A percentile compares a stretch with the other conserved stretches of the same genome.
Conservation (phyloP, 2,113 vertebrate species). For the Istiophorus platypterus region DNA sequence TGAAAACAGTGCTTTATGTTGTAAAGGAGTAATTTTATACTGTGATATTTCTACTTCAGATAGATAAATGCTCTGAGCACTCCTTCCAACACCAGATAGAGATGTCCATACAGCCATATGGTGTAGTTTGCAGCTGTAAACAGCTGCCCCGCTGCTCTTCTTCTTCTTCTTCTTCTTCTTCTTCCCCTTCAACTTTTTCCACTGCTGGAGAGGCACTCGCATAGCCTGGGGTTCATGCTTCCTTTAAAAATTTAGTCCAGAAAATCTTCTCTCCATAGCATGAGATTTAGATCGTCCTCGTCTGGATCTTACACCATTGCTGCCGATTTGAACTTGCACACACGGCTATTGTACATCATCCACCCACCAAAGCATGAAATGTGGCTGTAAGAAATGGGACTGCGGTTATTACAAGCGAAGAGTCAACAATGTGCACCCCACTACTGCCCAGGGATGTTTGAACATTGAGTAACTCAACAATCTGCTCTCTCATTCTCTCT, state of each 20-base stretch:
- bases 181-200: not conserved
- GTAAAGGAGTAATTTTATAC: no score
- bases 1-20: no score
- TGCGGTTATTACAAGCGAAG: conserved; percentile 66
- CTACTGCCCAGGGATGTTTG: conserved; percentile 68
- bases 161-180: no score
- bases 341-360: conserved; percentile 33
- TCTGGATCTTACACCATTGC: conserved; percentile 22
- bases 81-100: not conserved
- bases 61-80: not conserved
- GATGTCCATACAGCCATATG: not conserved
- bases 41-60: no score
- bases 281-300: conserved; percentile 24
- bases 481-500: conserved; percentile 47
- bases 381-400: conserved; percentile 62
- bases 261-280: conserved; percentile 12
- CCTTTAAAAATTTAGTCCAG: not conserved
- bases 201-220: not conserved
- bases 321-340: conserved; percentile 32
- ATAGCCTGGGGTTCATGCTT: conserved; percentile 7
- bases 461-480: conserved; percentile 66
- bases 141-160: not conserved
- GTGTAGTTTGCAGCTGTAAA: not conserved
- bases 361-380: conserved; percentile 55
- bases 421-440: conserved; percentile 67